Conservation (phyloP, 1,140 invertebrate species). For the Antheraea pernyi region DNA sequence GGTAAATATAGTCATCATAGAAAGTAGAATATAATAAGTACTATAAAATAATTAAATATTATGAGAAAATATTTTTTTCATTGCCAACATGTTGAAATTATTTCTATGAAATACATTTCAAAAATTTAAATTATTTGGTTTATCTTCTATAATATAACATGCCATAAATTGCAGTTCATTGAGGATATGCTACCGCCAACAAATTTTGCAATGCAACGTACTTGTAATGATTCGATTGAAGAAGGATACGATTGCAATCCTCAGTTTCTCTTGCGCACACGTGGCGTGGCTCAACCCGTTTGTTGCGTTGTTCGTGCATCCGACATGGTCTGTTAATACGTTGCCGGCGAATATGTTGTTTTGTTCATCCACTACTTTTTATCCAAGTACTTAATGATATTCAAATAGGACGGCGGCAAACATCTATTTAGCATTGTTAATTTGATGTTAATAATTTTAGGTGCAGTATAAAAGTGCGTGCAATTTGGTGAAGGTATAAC, state of each 20-base stretch:
- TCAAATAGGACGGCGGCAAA: constrained; percentile 63
- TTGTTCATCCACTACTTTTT: constrained; percentile 43
- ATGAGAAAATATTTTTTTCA: too few relatives aligned
- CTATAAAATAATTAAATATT: too few relatives aligned
- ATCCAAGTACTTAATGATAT: constrained; percentile 61
- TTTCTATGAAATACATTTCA: too few relatives aligned
- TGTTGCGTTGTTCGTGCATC: constrained; percentile 19
- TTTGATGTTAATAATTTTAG: constrained; percentile 68
- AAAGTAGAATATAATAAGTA: too few relatives aligned
- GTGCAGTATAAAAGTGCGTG: constrained; percentile 69
- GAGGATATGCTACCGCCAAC: not conserved
- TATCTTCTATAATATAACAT: too few relatives aligned
- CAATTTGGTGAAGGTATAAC: constrained; percentile 45
- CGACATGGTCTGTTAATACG: constrained; percentile 26
- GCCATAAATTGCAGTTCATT: not conserved
- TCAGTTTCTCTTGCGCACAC: constrained; percentile 18
- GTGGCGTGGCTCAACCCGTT: constrained; percentile 9
- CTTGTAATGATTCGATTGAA: constrained; percentile 14
- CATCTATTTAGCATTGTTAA: constrained; percentile 67
- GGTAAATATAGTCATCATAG: too few relatives aligned
- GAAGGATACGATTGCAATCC: constrained; percentile 27
- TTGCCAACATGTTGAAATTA: too few relatives aligned
- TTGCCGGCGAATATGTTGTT: constrained; percentile 3
- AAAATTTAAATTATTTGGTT: too few relatives aligned
- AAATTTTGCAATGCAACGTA: not conserved